Percentiles rank a stretch among this genome's conserved stretches.
phyloP scores from a whole-genome alignment of 2,113 vertebrate species.

The Malurus alboscapulatus region DNA sequence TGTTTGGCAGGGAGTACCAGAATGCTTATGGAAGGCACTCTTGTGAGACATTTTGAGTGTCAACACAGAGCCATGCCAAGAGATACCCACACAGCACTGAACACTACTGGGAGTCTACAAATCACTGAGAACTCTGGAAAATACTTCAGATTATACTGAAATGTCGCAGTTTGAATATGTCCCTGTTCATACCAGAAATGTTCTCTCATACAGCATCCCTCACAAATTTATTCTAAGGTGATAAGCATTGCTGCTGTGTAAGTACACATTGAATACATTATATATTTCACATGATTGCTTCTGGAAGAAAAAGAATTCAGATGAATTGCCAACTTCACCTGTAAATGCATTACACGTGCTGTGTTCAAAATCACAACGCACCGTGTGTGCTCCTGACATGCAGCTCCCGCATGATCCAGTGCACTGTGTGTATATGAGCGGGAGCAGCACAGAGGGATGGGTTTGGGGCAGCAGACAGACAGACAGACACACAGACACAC shows the following conservation, averaged over 20 bases:
- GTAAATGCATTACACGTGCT: background rate
- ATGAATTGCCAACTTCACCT: background rate
- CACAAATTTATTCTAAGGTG: background rate
- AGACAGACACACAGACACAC: too few relatives aligned
- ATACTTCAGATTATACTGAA: background rate
- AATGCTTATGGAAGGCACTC: background rate
- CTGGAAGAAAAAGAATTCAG: background rate
- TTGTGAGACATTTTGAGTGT: background rate
- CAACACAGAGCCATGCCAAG: background rate
- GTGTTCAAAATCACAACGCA: background rate
- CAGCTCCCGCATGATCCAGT: background rate
- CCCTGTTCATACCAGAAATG: accelerated
- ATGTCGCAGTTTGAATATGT: background rate
- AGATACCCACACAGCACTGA: background rate
- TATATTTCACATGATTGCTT: background rate
- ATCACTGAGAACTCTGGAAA: background rate
- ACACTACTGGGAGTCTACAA: background rate
- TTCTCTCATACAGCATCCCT: background rate
- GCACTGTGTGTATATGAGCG: too few relatives aligned
- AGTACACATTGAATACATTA: too few relatives aligned
- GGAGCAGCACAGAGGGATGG: too few relatives aligned
- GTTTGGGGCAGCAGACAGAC: too few relatives aligned
- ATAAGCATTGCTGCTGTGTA: background rate
- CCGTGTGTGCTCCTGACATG: accelerated
- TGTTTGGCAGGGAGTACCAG: background rate